A percentile compares a stretch with the other conserved stretches of the same genome.
Conservation (phyloP, 2,113 vertebrate genomes). For the Atractosteus spatula region DNA sequence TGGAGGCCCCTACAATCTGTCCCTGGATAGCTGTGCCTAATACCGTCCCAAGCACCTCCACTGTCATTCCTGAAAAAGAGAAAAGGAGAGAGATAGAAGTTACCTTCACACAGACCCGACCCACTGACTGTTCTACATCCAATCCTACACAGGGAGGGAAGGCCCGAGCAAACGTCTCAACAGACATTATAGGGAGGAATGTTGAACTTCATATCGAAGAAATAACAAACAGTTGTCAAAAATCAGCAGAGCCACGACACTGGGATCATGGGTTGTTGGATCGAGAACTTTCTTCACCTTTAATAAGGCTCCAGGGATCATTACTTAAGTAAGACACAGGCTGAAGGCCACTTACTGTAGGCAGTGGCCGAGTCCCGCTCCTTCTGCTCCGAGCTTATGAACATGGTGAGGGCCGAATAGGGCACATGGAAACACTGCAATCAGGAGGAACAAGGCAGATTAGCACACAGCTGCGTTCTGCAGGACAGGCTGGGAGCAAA, state of each 20-base stretch:
- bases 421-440: slow-evolving; percentile 94
- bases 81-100: slow-evolving; percentile 11
- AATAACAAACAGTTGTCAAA: slow-evolving; percentile 2
- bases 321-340: too few relatives aligned
- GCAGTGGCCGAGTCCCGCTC: slow-evolving; percentile 92
- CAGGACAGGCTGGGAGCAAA: too few relatives aligned
- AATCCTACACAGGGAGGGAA: too few relatives aligned
- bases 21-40: slow-evolving; percentile 91
- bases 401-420: slow-evolving; percentile 96
- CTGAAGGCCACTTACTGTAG: slow-evolving; percentile 75
- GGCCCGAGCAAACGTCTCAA: too few relatives aligned
- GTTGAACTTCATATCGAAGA: neutral
- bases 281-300: neutral
- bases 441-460: neutral
- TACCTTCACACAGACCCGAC: too few relatives aligned
- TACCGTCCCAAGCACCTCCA: slow-evolving; percentile 87
- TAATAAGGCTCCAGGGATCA: too few relatives aligned
- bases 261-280: neutral
- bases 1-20: slow-evolving; percentile 82
- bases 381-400: slow-evolving; percentile 89
- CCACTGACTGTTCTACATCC: too few relatives aligned
- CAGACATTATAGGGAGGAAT: neutral
- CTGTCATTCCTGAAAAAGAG: slow-evolving; percentile 79
- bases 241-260: neutral
- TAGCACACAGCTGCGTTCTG: too few relatives aligned